Evolutionary conservation across 2,113 vertebrate genomes (phyloP).

Genomic region (Diglossa brunneiventris): DNA sequence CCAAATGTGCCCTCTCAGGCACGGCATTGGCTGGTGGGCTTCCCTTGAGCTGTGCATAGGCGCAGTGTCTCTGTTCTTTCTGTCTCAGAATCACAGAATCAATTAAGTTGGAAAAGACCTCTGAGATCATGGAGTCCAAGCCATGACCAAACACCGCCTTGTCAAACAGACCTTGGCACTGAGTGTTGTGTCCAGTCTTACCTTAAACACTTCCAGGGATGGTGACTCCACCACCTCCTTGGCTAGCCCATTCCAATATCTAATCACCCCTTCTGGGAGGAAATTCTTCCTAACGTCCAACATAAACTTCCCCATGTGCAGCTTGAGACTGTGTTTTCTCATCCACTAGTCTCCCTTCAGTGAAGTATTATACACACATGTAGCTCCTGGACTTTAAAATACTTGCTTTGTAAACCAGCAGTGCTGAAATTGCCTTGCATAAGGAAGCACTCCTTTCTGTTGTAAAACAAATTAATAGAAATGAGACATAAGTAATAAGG

Average conservation of each 20-base stretch:
- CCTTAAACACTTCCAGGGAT: neutral
- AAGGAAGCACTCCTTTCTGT: neutral
- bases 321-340: neutral
- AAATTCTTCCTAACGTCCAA: neutral
- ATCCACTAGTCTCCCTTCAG: neutral
- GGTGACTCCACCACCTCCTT: neutral
- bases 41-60: neutral
- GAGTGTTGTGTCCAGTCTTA: fast-evolving
- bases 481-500: neutral
- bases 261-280: neutral
- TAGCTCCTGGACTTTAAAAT: neutral
- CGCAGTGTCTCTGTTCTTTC: fast-evolving
- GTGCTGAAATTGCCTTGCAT: neutral
- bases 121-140: neutral
- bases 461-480: neutral
- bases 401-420: neutral
- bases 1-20: neutral
- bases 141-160: neutral
- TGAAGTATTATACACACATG: no score
- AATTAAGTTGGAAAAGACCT: neutral
- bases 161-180: neutral
- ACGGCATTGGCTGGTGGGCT: fast-evolving
- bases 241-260: neutral
- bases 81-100: neutral
- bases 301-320: neutral